A percentile compares a stretch with the other conserved stretches of the same genome.
Conservation (phyloP, 2,888 invertebrate species). For the Cremastinae sp. region DNA sequence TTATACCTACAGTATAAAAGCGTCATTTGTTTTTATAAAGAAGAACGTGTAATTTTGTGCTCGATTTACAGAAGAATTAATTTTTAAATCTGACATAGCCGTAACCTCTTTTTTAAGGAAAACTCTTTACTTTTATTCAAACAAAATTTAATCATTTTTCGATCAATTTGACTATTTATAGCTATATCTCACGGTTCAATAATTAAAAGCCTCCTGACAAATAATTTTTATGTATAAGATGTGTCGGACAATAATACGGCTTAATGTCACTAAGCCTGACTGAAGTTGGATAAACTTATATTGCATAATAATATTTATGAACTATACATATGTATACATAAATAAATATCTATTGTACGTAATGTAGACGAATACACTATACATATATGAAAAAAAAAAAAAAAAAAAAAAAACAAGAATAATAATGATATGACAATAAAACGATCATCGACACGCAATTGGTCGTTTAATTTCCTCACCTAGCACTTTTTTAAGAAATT, state of each 20-base stretch:
- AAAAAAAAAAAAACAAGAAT: slow-evolving; percentile 53
- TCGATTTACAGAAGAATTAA: slow-evolving; percentile 10
- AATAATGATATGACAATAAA: slow-evolving; percentile 56
- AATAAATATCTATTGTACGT: slow-evolving; percentile 55
- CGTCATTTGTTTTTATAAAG: slow-evolving; percentile 9
- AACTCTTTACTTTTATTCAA: neutral
- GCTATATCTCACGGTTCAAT: slow-evolving; percentile 40
- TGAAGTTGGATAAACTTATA: slow-evolving; percentile 62
- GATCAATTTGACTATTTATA: slow-evolving; percentile 26
- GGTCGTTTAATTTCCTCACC: neutral
- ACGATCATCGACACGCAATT: slow-evolving; percentile 58
- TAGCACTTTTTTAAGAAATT: too few species aligned
- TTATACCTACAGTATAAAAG: slow-evolving; percentile 14
- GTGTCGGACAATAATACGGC: slow-evolving; percentile 67
- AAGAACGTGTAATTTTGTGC: neutral
- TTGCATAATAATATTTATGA: slow-evolving; percentile 60
- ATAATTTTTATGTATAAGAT: slow-evolving; percentile 58
- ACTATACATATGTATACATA: slow-evolving; percentile 58
- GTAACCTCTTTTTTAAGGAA: slow-evolving; percentile 31
- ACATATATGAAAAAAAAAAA: slow-evolving; percentile 57
- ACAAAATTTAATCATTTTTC: slow-evolving; percentile 3
- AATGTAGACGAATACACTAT: slow-evolving; percentile 52
- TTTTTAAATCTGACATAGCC: too few species aligned
- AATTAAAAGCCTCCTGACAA: slow-evolving; percentile 28
- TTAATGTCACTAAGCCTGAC: slow-evolving; percentile 67